Base-by-base conservation (phyloP, 2,113 vertebrate species). In the Poecilia latipinna region DNA sequence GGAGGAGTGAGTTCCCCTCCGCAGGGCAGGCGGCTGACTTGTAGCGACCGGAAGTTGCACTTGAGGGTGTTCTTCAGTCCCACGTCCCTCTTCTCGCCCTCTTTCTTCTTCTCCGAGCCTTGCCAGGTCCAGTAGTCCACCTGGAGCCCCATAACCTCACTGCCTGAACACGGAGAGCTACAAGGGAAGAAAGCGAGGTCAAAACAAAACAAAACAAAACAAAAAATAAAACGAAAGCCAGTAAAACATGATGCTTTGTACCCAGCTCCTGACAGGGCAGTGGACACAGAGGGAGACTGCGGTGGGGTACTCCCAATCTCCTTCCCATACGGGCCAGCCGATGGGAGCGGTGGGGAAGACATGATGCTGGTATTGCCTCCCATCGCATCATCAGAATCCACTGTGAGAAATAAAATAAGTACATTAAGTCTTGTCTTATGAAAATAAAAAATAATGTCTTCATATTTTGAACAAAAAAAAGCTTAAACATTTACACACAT, bases 121-220 rank as follows among this genome's bases (percentile, higher is more conserved):
- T 94, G 96, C 64, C 93, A 94, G 4, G 96, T 96, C 97, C 97
- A 97, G 92, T 97, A 98, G 83, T 97, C 96, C 77, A 98, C 97
- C 90, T 98, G 97, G 26, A 98, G 93, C 13, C 96, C 97, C 97
- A 98, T 97, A 89, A 98, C 95, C 84, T 98, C 97, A 4, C 95
- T 94, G 4, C 96, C 96, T 0, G 94, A 92, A 80, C 95, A 91
- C 0, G 92, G 92, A 91, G 92, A 92, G 63, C 92, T 93, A 33
- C 32, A 26, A 8, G 68, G 15, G 7, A 8, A 70, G 51, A 74
- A 37, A 7, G 12, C 0, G 3, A 13, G 54, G 60, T 70, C 26
- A 75, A 22, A 62, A 61, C n/a, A 1, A 7, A 3, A 44, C n/a
- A 37, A 19, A 15, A 26, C n/a, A 37, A 19, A 15, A 26, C 32